phyloP scores from a whole-genome alignment of 2,888 invertebrate species.

The Tipula unca region DNA sequence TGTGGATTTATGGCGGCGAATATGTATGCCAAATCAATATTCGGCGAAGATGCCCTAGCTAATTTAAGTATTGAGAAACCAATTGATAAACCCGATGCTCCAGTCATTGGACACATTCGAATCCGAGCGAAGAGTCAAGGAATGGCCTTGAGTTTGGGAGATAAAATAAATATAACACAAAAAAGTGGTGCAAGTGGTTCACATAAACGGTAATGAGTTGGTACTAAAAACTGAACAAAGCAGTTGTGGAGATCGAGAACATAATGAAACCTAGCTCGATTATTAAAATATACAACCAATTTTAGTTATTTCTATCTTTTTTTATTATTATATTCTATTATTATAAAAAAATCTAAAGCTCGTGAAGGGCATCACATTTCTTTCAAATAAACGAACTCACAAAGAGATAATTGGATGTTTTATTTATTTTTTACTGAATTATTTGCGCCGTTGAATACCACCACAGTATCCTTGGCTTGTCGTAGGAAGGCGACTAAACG shows the following conservation, averaged over 20 bases:
- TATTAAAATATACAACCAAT: not conserved
- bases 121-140: slow-evolving; percentile 99
- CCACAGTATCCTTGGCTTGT: too few relatives aligned
- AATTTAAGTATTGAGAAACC: slow-evolving; percentile 98
- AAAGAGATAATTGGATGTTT: not conserved
- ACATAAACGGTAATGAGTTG: not conserved
- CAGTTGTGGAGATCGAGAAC: not conserved
- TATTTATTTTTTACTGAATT: not conserved
- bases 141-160: slow-evolving; percentile 97
- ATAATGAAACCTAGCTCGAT: not conserved
- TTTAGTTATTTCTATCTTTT: not conserved
- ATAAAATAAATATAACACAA: slow-evolving; percentile 93
- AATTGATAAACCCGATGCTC: slow-evolving; percentile 73
- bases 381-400: not conserved
- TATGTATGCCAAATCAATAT: slow-evolving; percentile 95
- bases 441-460: too few relatives aligned
- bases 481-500: too few relatives aligned
- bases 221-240: not conserved
- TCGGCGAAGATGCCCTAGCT: slow-evolving; percentile 97
- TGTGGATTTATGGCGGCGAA: slow-evolving; percentile 99
- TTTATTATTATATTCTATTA: not conserved
- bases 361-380: not conserved
- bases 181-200: slow-evolving; percentile 40
- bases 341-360: not conserved
- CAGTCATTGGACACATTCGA: slow-evolving; percentile 94